phyloP scores from a whole-genome alignment of 1,140 invertebrate species.

The Theocolax elegans region DNA sequence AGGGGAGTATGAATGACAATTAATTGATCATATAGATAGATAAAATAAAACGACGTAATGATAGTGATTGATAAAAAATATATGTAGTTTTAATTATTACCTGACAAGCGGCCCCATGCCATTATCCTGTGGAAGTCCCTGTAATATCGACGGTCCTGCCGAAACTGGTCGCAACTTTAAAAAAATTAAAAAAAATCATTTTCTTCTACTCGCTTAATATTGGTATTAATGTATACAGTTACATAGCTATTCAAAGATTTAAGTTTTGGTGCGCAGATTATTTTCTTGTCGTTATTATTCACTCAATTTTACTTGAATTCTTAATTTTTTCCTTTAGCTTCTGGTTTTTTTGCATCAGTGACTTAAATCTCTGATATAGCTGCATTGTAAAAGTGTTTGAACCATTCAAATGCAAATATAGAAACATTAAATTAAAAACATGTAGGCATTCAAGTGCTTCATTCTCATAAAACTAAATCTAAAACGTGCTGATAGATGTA shows the following conservation, averaged over 20 bases:
- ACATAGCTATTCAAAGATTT: not conserved
- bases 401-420: not conserved
- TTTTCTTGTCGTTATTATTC: too few relatives aligned
- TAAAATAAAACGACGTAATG: conserved; percentile 42
- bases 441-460: conserved; percentile 2
- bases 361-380: too few relatives aligned
- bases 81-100: conserved; percentile 54
- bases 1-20: too few relatives aligned
- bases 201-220: conserved; percentile 4
- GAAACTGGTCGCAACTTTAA: conserved; percentile 74
- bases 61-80: conserved; percentile 21
- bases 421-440: not conserved
- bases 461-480: conserved; percentile 15
- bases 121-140: conserved; percentile 66
- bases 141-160: conserved; percentile 69
- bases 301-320: too few relatives aligned
- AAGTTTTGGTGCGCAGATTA: not conserved
- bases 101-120: conserved; percentile 70
- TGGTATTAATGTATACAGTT: not conserved
- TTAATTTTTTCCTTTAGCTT: too few relatives aligned
- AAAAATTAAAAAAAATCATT: conserved; percentile 32
- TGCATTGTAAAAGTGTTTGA: too few relatives aligned
- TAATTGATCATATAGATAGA: too few relatives aligned
- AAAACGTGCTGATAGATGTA: conserved; percentile 27
- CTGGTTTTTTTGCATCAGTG: too few relatives aligned